Base-by-base conservation (phyloP, 2,888 invertebrate species). In the Chrysolina oricalcia region DNA sequence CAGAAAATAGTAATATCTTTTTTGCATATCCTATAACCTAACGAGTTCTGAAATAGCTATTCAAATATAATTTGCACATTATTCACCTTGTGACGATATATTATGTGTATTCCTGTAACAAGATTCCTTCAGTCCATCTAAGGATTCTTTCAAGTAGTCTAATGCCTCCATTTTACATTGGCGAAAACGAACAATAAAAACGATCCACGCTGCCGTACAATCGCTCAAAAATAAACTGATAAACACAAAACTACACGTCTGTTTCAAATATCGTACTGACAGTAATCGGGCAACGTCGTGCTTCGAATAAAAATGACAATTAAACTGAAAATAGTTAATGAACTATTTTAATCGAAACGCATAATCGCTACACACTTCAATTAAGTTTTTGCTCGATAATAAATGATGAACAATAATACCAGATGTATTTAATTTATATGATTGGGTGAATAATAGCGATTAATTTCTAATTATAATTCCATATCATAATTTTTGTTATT, bases 261-360 rank as follows among this genome's bases (percentile, higher is more conserved):
- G 19, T 53, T 53, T 53, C 53, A 13, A 11, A 53, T 21, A 53
- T 53, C 11, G 19, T 11, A 53, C 23, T 53, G 19, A 53, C 11
- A 53, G 21, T 53, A 53, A 53, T 53, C 53, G 53, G 21, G 19
- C 13, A 53, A 10, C 21, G 53, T 21, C 53, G 23, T 0, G 13
- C 13, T 53, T 53, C 21, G 2, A 53, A 53, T 53, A 53, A 53
- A 53, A 53, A 53, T 13, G 19, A 5, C 53, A 53, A 53, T 53
- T 53, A 53, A 53, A 53, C 53, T 53, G 53, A 53, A 53, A 53
- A 23, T 53, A 53, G 53, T 53, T 21, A 53, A 53, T 53, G 53
- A 53, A 53, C 53, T 53, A 53, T 53, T 53, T 19, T 19, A 23
- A 53, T 53, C 53, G 43, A 5, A 43, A 43, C 43, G 23, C 53